Base-by-base conservation (phyloP, 2,888 invertebrate species). In the Yponomeuta evonymella region DNA sequence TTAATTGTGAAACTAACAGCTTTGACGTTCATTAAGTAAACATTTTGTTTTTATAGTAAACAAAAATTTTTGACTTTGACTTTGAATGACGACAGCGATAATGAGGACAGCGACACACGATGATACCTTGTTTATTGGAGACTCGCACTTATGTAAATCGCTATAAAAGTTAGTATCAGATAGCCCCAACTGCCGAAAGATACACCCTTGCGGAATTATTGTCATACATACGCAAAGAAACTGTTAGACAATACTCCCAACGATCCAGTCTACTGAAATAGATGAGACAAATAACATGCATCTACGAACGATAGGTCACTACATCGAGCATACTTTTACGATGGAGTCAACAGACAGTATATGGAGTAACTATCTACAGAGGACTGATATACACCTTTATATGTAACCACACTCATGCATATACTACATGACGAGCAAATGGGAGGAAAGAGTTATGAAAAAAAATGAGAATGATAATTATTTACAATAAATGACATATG, bases 341-440 rank as follows among this genome's bases (percentile, higher is more conserved):
- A 65, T 29, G 65, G 29, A 63, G 23, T 63, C 63, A 29, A 8
- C 8, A 29, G 65, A 58, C 33, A 33, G 33, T 5, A 30, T 10
- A 33, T 33, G 65, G 65, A 33, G 30, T 67, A 67, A 67, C 67
- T 67, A 67, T 33, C 67, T 67, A 67, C 67, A 67, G 67, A 43
- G 36, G 36, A 58, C 12, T 67, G 36, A 36, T 30, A 33, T 33
- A 66, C 51, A 66, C 36, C 15, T 67, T 33, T 58, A 15, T 58
- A 58, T 58, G 51, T 79, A 91, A 91, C 91, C 91, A 91, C 91
- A 91, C 91, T 91, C 91, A 90, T 91, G 91, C 91, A 91, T 83
- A 83, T 85, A 82, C 80, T 73, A 76, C 72, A 76, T 58, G 74
- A 77, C 72, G 76, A 76, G 74, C 74, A 76, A 77, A 73, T 78